These are phyloP conservation scores for Gallinago nigripennis DNA, from an alignment of 2,797 vertebrate genomes.

Conservation along the genomic window DNA sequence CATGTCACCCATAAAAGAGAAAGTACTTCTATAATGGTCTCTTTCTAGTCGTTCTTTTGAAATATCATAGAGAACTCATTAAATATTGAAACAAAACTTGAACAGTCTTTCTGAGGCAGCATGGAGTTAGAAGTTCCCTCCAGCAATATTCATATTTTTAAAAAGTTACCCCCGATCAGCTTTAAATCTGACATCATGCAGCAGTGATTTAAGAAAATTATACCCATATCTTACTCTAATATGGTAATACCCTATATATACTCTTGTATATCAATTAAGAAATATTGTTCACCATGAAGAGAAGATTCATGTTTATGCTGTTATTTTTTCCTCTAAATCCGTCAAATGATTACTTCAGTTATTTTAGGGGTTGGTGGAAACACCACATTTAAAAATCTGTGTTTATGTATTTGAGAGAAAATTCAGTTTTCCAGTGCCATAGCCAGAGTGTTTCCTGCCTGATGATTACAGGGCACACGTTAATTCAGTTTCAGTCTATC, in stretches of 20 bases:
- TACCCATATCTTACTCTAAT: neutral
- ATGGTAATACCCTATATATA: neutral
- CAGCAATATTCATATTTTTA: neutral
- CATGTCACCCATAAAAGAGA: slow-evolving; percentile 47
- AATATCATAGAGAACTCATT: slow-evolving; percentile 41
- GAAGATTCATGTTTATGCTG: neutral
- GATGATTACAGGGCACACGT: neutral
- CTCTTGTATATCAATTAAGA: neutral
- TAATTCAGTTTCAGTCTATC: neutral
- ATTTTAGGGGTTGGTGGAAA: neutral
- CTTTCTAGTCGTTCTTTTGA: slow-evolving; percentile 52
- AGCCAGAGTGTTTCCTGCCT: neutral
- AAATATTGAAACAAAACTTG: slow-evolving; percentile 46
- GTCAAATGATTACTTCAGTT: neutral
- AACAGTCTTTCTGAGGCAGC: neutral
- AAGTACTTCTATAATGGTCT: neutral
- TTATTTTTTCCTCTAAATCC: neutral
- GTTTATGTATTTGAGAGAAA: neutral
- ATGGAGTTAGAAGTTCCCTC: neutral
- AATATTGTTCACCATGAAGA: neutral
- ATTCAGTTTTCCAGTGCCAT: neutral
- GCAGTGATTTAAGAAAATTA: neutral
- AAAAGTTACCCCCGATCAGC: neutral
- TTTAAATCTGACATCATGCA: neutral
- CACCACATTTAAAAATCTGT: neutral